Percentiles rank a stretch among this genome's conserved stretches.
phyloP scores from a whole-genome alignment of 2,797 vertebrate species.

The Zenarchopterus dispar region DNA sequence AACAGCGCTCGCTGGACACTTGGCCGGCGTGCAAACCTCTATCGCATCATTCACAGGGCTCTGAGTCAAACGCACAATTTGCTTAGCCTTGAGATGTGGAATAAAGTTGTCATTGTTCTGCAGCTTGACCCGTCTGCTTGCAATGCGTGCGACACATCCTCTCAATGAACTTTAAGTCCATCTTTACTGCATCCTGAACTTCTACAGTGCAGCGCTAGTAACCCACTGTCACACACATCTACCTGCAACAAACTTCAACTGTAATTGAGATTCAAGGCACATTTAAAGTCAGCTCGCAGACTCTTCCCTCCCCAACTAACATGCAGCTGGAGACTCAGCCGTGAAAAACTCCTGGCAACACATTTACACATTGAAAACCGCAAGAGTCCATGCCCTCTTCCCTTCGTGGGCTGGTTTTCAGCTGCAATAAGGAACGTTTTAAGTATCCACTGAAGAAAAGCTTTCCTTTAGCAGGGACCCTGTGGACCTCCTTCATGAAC shows the following conservation, averaged over 20 bases:
- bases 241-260: constrained; percentile 21
- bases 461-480: no score
- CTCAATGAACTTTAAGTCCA: constrained; percentile 10
- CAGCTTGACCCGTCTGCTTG: background rate
- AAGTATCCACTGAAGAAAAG: no score
- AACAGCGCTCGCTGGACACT: constrained; percentile 35
- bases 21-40: constrained; percentile 17
- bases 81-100: constrained; percentile 3
- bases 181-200: background rate
- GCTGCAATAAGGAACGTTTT: no score
- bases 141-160: background rate
- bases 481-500: no score
- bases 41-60: constrained; percentile 42
- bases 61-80: background rate
- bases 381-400: no score
- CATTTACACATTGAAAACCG: no score
- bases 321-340: no score
- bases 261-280: background rate
- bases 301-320: no score
- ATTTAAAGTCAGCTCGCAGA: no score
- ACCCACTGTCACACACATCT: constrained; percentile 10
- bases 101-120: background rate
- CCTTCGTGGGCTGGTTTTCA: no score
- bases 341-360: no score
- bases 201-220: no score